Conservation (phyloP, 1,140 invertebrate species). For the Caenorhabditis elegans region DNA sequence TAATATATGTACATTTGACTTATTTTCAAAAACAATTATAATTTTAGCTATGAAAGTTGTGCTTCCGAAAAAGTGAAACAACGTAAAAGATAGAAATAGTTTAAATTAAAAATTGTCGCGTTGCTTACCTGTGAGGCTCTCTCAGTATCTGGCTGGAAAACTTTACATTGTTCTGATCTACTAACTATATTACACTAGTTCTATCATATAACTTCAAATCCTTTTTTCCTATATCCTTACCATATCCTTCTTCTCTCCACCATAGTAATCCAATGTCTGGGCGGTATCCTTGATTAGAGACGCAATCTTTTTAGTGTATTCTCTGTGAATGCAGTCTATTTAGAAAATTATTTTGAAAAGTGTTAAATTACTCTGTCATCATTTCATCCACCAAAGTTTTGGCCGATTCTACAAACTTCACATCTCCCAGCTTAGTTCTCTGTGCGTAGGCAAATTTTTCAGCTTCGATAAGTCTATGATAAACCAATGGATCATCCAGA, state of each 20-base stretch:
- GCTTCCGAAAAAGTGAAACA: background rate
- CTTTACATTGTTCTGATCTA: background rate
- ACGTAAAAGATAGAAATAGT: background rate
- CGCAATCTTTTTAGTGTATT: conserved; percentile 54
- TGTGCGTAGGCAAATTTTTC: conserved; percentile 88
- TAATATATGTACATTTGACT: no score
- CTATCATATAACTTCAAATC: background rate
- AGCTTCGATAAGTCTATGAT: conserved; percentile 84
- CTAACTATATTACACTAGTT: no score
- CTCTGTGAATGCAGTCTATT: conserved; percentile 36
- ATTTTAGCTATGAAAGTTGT: background rate
- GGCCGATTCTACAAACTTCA: conserved; percentile 74
- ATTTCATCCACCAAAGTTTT: conserved; percentile 57
- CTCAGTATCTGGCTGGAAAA: background rate
- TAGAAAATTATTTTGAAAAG: background rate
- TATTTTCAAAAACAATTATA: background rate
- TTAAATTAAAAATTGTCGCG: background rate
- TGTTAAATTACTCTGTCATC: conserved; percentile 54
- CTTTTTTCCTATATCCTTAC: background rate
- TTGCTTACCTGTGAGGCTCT: no score
- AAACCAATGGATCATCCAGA: conserved; percentile 69
- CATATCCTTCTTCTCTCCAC: conserved; percentile 50
- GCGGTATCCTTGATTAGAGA: conserved; percentile 52
- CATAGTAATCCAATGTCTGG: conserved; percentile 61
- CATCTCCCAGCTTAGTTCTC: conserved; percentile 81